Percentiles rank a stretch among this genome's conserved stretches.
Evolutionary conservation across 2,113 vertebrate genomes (phyloP).

Genomic region (Empidonax alnorum): DNA sequence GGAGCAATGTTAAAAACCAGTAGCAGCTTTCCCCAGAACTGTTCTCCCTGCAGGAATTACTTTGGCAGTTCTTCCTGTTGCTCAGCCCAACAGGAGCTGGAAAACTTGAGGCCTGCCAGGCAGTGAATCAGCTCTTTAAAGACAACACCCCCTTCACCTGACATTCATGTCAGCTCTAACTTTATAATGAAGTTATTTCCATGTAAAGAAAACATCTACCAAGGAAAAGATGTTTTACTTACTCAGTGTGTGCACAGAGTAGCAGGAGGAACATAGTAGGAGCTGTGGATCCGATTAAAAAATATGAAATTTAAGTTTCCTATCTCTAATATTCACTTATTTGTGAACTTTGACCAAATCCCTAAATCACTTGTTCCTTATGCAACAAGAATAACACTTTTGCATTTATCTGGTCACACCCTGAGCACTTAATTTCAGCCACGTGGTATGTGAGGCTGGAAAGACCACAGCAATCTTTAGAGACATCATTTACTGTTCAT

Average conservation of each 20-base stretch:
- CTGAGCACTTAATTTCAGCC: not conserved
- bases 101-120: not conserved
- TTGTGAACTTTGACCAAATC: not conserved
- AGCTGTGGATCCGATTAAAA: not conserved
- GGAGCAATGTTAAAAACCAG: not conserved
- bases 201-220: not conserved
- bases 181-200: not conserved
- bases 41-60: not conserved
- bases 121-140: not conserved
- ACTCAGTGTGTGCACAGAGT: not conserved
- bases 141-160: not conserved
- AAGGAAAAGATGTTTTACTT: not conserved
- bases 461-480: not conserved
- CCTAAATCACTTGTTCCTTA: not conserved
- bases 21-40: not conserved
- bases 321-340: not conserved
- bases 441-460: not conserved
- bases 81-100: not conserved
- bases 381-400: not conserved
- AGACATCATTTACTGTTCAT: not conserved
- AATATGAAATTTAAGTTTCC: rapidly evolving
- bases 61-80: not conserved
- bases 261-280: not conserved
- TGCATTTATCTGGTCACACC: not conserved
- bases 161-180: not conserved